A percentile compares a stretch with the other conserved stretches of the same genome.
Conservation (phyloP, 2,888 invertebrate species). For the Coenonympha glycerion region DNA sequence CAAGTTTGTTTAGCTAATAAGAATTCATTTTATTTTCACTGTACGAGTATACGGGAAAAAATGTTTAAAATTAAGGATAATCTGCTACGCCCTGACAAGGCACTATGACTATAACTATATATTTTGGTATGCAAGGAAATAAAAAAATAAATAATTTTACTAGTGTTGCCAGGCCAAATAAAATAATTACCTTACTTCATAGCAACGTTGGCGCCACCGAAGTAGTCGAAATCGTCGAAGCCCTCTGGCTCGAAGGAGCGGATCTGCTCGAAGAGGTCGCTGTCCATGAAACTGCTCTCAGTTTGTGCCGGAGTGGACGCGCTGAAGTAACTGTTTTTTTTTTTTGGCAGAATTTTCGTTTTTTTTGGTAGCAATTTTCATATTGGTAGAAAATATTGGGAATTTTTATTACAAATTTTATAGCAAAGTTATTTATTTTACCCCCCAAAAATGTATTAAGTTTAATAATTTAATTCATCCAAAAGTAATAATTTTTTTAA, state of each 20-base stretch:
- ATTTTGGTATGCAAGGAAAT: too few relatives aligned
- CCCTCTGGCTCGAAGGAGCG: slow-evolving; percentile 60
- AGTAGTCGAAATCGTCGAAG: slow-evolving; percentile 60
- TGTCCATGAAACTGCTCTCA: slow-evolving; percentile 60
- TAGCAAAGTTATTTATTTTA: not conserved
- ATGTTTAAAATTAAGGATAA: too few relatives aligned
- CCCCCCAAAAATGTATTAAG: too few relatives aligned
- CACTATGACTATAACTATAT: too few relatives aligned
- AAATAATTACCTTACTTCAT: slow-evolving; percentile 53
- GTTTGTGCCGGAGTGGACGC: slow-evolving; percentile 56
- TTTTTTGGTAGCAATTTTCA: not conserved
- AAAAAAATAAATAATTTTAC: not conserved
- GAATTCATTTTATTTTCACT: too few relatives aligned
- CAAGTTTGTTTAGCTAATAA: too few relatives aligned
- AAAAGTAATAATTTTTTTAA: too few relatives aligned
- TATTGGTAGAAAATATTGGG: not conserved
- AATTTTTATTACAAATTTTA: not conserved
- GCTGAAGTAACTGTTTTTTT: slow-evolving; percentile 53
- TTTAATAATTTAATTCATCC: too few relatives aligned
- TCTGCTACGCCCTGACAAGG: too few relatives aligned
- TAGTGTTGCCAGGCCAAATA: not conserved
- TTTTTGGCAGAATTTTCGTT: not conserved
- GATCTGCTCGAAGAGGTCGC: slow-evolving; percentile 64
- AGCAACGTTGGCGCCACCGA: slow-evolving; percentile 49
- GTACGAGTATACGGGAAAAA: too few relatives aligned